phyloP scores from a whole-genome alignment of 2,888 invertebrate species.

The Eupithecia subumbrata region DNA sequence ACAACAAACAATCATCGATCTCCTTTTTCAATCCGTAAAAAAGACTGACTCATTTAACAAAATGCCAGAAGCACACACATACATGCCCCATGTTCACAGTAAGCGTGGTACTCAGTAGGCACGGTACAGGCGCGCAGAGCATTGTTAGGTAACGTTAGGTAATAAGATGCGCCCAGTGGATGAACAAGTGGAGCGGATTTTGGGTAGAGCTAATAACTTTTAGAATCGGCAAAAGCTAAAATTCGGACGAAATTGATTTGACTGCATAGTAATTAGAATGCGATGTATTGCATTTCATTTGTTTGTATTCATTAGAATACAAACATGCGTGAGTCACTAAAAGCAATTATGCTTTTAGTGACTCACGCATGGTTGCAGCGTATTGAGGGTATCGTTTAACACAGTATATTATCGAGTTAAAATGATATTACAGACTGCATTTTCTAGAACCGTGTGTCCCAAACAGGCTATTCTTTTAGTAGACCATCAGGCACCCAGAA shows the following conservation, averaged over 20 bases:
- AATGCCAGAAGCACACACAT: neutral
- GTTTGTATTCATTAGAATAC: too few relatives aligned
- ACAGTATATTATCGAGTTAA: neutral
- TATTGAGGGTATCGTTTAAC: neutral
- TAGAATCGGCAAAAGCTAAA: slow-evolving; percentile 18
- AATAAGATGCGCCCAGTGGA: slow-evolving; percentile 71
- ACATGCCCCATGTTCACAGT: slow-evolving; percentile 50
- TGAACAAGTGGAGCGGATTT: slow-evolving; percentile 74
- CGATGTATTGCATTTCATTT: neutral
- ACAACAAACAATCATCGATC: neutral
- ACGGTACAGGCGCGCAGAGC: slow-evolving; percentile 55
- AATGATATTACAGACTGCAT: neutral
- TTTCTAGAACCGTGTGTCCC: neutral
- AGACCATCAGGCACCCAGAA: neutral
- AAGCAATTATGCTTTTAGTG: neutral
- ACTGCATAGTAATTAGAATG: neutral
- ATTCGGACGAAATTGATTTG: too few relatives aligned
- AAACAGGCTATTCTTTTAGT: neutral
- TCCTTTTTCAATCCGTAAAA: neutral
- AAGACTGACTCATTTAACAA: neutral
- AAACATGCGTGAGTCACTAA: too few relatives aligned
- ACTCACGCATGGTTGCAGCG: neutral
- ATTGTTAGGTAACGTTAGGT: slow-evolving; percentile 73
- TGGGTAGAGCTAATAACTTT: slow-evolving; percentile 48
- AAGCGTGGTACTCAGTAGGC: slow-evolving; percentile 36